Evolutionary conservation across 2,888 invertebrate genomes (phyloP), one percentile per base, ranked within the genome.

Genomic region (Pyrrhosoma nymphula): DNA sequence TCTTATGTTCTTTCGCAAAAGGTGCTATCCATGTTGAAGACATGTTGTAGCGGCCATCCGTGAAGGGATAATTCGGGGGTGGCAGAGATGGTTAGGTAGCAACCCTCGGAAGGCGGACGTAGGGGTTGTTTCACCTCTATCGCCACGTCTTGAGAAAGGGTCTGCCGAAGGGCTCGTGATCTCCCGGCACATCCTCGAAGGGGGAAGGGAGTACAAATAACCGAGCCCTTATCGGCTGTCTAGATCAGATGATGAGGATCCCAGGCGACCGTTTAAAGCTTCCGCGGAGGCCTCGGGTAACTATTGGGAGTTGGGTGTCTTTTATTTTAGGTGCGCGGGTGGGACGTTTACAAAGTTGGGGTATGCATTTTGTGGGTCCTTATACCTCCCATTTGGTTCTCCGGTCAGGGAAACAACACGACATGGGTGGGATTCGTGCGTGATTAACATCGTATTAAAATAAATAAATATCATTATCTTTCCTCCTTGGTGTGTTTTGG

Each of bases 381-480:
- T 35, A 12, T 3, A 26, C 18, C 35, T 1, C 82, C 35, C 35
- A 47, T 23, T 82, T 16, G 82, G 82, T 14, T 3, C 14, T 16
- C 14, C 82, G 16, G 82, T n/a, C 35, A 30, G 82, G 82, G 35
- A 82, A 82, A 26, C 26, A 14, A 82, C 30, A 82, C 82, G 18
- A 30, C 82, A 35, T 82, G 82, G 82, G 82, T 82, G 82, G 82
- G 82, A 35, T 35, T n/a, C 82, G n/a, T 12, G 35, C 30, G 82
- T 35, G 30, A 82, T 82, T 82, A 82, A 14, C 82, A 35, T 35
- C 82, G 82, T 35, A 82, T 69, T 69, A 69, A 69, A 69, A 69
- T 82, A 82, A 82, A 82, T 82, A 82, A 82, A 82, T 82, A 82
- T 35, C 82, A 82, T 82, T 82, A 35, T 35, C 82, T 12, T 35